phyloP scores from a whole-genome alignment of 2,888 invertebrate genomes.

The Nemapogon koenigi region DNA sequence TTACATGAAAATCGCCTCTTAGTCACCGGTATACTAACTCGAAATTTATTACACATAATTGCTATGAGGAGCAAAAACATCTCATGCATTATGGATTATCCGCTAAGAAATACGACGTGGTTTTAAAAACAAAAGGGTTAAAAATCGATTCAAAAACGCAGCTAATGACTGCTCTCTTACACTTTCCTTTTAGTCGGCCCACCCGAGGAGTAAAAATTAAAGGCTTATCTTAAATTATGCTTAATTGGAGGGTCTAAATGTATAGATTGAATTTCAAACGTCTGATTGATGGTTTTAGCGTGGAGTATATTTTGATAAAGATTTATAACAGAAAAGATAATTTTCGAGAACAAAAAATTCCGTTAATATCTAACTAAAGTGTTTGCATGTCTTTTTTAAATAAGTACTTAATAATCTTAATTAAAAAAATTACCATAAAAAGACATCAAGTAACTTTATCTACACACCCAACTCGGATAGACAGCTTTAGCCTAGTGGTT shows the following conservation, averaged over 20 bases:
- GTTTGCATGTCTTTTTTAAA: too few species aligned
- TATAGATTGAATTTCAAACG: constrained; percentile 55
- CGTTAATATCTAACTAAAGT: too few species aligned
- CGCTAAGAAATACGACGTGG: constrained; percentile 41
- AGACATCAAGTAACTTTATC: too few species aligned
- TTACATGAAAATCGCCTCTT: constrained; percentile 8
- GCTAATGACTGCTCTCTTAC: constrained; percentile 50
- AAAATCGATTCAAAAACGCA: constrained; percentile 38
- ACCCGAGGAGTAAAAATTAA: constrained; percentile 59
- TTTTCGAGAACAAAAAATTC: too few species aligned
- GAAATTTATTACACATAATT: constrained; percentile 61
- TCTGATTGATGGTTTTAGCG: constrained; percentile 52
- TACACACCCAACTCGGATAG: too few species aligned
- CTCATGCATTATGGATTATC: constrained; percentile 58
- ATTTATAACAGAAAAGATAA: constrained; percentile 16
- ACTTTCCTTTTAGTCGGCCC: constrained; percentile 42
- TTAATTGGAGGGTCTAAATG: constrained; percentile 57
- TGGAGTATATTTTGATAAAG: constrained; percentile 31
- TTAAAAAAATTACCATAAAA: too few species aligned
- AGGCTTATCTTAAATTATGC: constrained; percentile 60
- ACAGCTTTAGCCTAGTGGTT: too few species aligned
- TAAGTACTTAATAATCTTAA: too few species aligned
- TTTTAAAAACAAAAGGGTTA: constrained; percentile 53
- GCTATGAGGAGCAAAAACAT: constrained; percentile 40
- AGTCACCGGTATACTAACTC: constrained; percentile 20